These are phyloP conservation scores for Chironomus tentans DNA, from an alignment of 2,888 invertebrate species.

Conservation along the genomic window DNA sequence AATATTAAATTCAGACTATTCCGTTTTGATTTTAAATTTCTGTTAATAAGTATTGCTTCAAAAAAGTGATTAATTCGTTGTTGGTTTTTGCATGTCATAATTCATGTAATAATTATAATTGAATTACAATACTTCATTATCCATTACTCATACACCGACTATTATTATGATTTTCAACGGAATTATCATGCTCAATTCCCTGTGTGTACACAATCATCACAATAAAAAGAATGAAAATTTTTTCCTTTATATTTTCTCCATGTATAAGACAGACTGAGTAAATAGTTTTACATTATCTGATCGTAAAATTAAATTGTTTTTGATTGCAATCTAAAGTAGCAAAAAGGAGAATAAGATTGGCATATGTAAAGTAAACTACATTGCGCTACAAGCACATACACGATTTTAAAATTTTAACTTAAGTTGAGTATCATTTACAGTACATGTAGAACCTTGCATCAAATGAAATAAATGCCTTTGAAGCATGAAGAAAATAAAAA, in stretches of 20 bases:
- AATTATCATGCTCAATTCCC: neutral
- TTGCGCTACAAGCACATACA: neutral
- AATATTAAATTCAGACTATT: too few species aligned
- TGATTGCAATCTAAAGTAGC: conserved; percentile 10
- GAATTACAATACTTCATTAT: neutral
- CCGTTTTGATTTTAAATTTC: too few species aligned
- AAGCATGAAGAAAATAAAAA: neutral
- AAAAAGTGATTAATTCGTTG: too few species aligned
- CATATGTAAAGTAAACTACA: neutral
- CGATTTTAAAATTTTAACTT: neutral
- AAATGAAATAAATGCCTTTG: neutral
- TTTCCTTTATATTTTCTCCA: neutral
- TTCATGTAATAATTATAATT: neutral
- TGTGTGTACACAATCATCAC: neutral
- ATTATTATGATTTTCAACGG: neutral
- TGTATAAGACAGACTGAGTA: neutral
- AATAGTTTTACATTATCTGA: conserved; percentile 11
- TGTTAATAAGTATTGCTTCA: too few species aligned
- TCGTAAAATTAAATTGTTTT: conserved; percentile 19
- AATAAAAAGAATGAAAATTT: too few species aligned
- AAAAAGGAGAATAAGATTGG: neutral
- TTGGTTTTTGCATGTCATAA: too few species aligned
- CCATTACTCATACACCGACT: neutral
- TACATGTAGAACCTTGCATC: neutral
- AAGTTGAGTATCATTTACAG: neutral